Evolutionary conservation across 35 echinoderm and acorn worm genomes (phyloP), one percentile per base, ranked within the genome.

Genomic region (Apostichopus californicus): DNA sequence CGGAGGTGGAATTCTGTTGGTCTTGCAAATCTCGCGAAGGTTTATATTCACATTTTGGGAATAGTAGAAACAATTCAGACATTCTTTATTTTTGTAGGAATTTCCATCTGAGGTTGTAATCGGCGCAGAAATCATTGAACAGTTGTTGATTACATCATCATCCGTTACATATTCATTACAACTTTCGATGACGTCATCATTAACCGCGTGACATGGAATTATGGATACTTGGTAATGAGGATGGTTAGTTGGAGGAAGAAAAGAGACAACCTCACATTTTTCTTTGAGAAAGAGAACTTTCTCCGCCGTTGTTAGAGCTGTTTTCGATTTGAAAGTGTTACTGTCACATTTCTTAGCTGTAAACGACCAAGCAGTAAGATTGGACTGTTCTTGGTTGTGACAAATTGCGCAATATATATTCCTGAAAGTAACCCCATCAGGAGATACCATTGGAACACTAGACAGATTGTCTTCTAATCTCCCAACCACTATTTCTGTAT

Each of bases 371-470:
- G 86, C 55, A n/a, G 61, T 89, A 12, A 89, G 34, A 55, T 17
- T 72, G 1, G 57, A 15, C 5, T 54, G 86, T 12, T 89, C 86
- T 17, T 89, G 57, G 8, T 64, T 64, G 61, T 89, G 86, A 88
- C 86, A 88, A 5, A 88, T 20, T 6, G 86, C 86, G 21, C 86
- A 88, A 55, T 88, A 88, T 54, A 88, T 88, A 26, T 88, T 88
- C 11, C 61, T 88, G 86, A 34, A 88, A 24, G 86, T 88, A 63
- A 88, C 7, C 9, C 86, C 86, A 20, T 88, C 61, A 46, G 22
- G 28, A n/a, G 86, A 72, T 88, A 88, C 86, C 61, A 88, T 63
- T 8, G 86, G 86, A 5, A 88, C 71, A 6, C 86, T 54, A 26
- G 61, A 72, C 15, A 88, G 15, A 18, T 10, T 73, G 13, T 88